Evolutionary conservation across 2,797 vertebrate genomes (phyloP).

Genomic region (Sebastes minor): DNA sequence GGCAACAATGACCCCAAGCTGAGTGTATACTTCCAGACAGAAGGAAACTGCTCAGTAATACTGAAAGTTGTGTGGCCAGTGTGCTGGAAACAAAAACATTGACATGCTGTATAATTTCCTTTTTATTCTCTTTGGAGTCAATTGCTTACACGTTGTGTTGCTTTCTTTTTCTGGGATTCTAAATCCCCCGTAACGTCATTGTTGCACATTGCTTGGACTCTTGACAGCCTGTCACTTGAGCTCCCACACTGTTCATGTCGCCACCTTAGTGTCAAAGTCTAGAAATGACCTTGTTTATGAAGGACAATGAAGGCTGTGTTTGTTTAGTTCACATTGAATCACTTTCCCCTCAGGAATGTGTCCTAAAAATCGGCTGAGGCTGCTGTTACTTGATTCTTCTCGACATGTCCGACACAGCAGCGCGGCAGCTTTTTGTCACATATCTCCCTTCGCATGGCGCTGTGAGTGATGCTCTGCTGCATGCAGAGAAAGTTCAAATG

Average conservation of each 20-base stretch:
- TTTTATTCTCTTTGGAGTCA: neutral
- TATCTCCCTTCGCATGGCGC: neutral
- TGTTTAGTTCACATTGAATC: neutral
- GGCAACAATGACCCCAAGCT: conserved; percentile 1
- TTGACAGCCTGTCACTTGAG: neutral
- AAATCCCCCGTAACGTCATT: neutral
- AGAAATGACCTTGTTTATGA: neutral
- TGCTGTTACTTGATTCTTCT: conserved; percentile 4
- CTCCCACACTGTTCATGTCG: neutral
- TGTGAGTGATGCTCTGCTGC: neutral
- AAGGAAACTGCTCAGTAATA: neutral
- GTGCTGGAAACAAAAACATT: neutral
- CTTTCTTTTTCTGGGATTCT: neutral
- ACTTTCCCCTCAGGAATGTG: neutral
- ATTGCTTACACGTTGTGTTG: neutral
- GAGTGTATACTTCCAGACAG: neutral
- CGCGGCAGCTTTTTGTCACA: conserved; percentile 1
- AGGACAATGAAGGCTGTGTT: neutral
- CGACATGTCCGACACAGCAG: neutral
- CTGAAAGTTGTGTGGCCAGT: neutral
- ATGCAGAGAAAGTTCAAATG: conserved; percentile 15
- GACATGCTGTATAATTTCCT: neutral
- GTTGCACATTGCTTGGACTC: neutral
- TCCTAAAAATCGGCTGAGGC: neutral
- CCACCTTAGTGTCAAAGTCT: neutral